These are phyloP conservation scores for Macrochelys suwanniensis DNA, from an alignment of 2,797 vertebrate genomes.

Conservation along the genomic window DNA sequence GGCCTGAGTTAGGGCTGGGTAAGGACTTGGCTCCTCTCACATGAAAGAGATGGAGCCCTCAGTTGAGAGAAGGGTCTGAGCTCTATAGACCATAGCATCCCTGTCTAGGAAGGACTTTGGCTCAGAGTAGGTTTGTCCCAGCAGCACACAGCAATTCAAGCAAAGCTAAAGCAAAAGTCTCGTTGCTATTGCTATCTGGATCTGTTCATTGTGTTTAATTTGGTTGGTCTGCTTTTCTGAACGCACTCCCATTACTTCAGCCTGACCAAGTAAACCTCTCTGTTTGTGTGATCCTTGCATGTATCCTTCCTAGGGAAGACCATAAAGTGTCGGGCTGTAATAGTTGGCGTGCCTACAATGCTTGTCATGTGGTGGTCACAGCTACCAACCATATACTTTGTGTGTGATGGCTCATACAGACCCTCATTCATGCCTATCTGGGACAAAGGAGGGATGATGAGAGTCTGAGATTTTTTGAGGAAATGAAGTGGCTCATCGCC, in stretches of 20 bases:
- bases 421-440: no score
- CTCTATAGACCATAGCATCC: background rate
- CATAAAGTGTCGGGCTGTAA: background rate
- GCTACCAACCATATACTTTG: no score
- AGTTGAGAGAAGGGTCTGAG: background rate
- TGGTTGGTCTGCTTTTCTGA: background rate
- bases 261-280: background rate
- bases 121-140: background rate
- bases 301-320: background rate
- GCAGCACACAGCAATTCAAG: background rate
- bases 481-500: background rate
- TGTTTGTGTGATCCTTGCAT: background rate
- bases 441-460: background rate
- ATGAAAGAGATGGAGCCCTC: background rate
- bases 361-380: no score
- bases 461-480: background rate
- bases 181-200: background rate
- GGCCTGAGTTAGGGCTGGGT: background rate
- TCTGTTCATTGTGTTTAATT: background rate
- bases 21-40: background rate
- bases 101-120: background rate
- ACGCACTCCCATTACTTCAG: background rate
- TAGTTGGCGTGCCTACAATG: background rate
- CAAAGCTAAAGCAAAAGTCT: background rate
- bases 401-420: no score